phyloP scores from a whole-genome alignment of 2,113 vertebrate genomes.

The Ramphastos sulfuratus region DNA sequence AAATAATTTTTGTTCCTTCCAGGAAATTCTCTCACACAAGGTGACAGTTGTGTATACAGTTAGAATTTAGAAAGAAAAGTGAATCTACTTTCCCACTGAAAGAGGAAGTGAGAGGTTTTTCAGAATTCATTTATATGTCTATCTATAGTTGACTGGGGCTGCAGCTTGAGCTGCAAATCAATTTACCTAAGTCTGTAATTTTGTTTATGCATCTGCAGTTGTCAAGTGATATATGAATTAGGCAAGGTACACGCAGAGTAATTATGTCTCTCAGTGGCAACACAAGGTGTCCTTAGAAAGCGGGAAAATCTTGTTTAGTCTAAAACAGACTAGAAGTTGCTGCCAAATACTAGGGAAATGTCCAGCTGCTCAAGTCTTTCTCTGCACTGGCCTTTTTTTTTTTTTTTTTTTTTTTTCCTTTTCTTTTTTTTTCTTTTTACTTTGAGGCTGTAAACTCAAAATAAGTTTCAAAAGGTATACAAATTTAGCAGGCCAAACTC shows the following conservation, averaged over 20 bases:
- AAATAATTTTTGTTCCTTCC: background rate
- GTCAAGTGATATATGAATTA: background rate
- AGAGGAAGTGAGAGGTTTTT: accelerated
- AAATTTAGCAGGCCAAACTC: background rate
- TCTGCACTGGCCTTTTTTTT: no score
- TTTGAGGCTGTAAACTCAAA: background rate
- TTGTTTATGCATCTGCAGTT: background rate
- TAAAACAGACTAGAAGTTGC: background rate
- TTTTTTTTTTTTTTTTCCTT: no score
- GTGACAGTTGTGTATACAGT: background rate
- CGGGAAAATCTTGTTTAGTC: background rate
- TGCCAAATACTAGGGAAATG: background rate
- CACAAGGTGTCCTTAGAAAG: background rate
- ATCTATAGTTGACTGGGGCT: background rate
- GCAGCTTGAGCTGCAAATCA: background rate
- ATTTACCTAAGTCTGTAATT: background rate
- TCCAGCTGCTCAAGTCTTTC: background rate
- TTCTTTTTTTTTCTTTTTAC: no score
- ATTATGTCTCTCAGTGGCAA: background rate
- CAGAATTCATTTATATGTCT: background rate
- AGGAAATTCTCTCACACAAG: background rate
- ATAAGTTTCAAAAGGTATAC: background rate
- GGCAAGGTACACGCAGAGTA: background rate
- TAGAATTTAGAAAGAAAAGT: background rate
- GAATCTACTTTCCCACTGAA: background rate